These are phyloP conservation scores for Ischnus inquisitorius DNA, from an alignment of 2,888 invertebrate species.

Conservation along the genomic window DNA sequence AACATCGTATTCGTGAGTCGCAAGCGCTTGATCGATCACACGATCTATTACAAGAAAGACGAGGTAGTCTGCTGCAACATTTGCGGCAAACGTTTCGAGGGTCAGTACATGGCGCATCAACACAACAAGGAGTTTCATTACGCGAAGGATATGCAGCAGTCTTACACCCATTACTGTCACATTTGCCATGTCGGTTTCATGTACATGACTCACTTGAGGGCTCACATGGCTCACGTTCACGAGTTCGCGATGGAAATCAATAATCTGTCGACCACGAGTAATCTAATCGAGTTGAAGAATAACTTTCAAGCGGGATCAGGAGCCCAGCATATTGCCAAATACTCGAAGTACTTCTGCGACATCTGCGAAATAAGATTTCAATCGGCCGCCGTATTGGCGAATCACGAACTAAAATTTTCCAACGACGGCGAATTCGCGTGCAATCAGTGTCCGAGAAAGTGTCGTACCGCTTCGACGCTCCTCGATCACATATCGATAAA, in stretches of 20 bases:
- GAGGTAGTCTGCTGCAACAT: slow-evolving; percentile 66
- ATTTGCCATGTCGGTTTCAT: slow-evolving; percentile 75
- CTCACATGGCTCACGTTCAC: slow-evolving; percentile 77
- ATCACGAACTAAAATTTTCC: slow-evolving; percentile 68
- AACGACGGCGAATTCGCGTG: slow-evolving; percentile 70
- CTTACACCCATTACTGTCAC: slow-evolving; percentile 69
- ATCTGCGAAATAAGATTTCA: slow-evolving; percentile 70
- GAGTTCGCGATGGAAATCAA: not conserved
- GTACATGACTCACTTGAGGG: slow-evolving; percentile 70
- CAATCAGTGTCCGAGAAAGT: slow-evolving; percentile 69
- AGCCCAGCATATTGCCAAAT: no score
- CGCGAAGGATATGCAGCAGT: slow-evolving; percentile 38
- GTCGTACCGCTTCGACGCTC: slow-evolving; percentile 55
- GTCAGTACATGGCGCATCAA: slow-evolving; percentile 72
- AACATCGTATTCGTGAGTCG: slow-evolving; percentile 71
- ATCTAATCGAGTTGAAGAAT: not conserved
- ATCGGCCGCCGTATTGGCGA: slow-evolving; percentile 41
- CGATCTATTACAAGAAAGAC: slow-evolving; percentile 71
- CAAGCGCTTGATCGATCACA: slow-evolving; percentile 73
- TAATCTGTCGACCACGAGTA: not conserved
- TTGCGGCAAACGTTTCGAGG: slow-evolving; percentile 70
- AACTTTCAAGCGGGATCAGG: not conserved
- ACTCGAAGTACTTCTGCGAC: not conserved
- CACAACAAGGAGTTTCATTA: slow-evolving; percentile 75
- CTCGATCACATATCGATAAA: slow-evolving; percentile 67